Conservation (phyloP, 2,113 vertebrate genomes). For the Pantherophis guttatus region DNA sequence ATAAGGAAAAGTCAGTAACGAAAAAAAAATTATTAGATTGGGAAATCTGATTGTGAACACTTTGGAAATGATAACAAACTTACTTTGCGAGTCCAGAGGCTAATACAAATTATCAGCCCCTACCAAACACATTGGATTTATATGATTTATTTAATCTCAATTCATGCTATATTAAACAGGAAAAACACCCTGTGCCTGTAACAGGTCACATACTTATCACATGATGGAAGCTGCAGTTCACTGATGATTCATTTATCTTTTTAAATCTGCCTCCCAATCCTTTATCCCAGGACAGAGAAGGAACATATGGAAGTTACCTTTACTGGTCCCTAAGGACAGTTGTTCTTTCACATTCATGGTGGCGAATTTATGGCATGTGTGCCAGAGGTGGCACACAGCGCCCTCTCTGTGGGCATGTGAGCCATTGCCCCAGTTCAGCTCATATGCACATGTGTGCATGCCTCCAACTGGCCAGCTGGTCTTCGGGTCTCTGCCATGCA, state of each 20-base stretch:
- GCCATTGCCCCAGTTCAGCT: no score
- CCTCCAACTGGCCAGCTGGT: no score
- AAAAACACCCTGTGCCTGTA: not conserved
- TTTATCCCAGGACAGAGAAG: not conserved
- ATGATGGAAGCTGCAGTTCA: not conserved
- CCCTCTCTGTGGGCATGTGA: no score
- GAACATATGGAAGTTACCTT: not conserved
- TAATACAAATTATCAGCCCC: not conserved
- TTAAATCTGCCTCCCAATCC: not conserved
- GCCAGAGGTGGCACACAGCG: no score
- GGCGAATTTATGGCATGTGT: no score
- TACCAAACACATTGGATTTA: not conserved
- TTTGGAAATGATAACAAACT: slow-evolving; percentile 28
- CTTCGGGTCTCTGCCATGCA: no score
- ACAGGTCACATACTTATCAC: not conserved
- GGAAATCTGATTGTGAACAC: slow-evolving; percentile 37
- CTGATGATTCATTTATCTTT: not conserved
- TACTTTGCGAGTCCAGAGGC: not conserved
- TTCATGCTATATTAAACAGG: not conserved
- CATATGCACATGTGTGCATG: no score
- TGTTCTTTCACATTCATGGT: not conserved
- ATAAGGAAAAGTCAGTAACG: not conserved
- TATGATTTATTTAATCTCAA: not conserved
- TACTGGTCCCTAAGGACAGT: not conserved
- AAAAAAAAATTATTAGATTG: slow-evolving; percentile 32